A percentile compares a stretch with the other conserved stretches of the same genome.
These are phyloP conservation scores for Drosophila pseudoobscura DNA, from an alignment of 1,140 invertebrate genomes.

Conservation along the genomic window DNA sequence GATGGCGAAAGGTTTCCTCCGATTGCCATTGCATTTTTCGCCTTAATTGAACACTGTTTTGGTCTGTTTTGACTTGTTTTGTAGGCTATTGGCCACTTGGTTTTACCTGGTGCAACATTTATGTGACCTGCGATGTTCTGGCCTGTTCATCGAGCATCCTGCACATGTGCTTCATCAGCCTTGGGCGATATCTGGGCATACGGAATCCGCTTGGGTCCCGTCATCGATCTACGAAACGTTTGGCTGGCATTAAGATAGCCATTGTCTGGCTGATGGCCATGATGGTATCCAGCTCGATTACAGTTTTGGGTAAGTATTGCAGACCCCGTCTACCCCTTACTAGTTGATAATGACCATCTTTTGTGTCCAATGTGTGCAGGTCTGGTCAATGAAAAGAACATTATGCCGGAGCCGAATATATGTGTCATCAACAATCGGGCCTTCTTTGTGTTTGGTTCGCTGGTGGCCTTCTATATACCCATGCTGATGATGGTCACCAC, in stretches of 20 bases:
- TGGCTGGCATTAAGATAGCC: conserved; percentile 92
- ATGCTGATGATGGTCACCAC: conserved; percentile 96
- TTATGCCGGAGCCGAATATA: conserved; percentile 88
- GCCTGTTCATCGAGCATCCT: conserved; percentile 97
- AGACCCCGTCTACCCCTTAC: too few species aligned
- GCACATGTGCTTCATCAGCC: conserved; percentile 98
- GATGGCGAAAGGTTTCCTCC: too few species aligned
- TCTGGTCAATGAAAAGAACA: conserved; percentile 88
- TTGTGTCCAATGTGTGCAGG: conserved; percentile 83
- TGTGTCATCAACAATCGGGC: conserved; percentile 94
- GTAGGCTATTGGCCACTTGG: conserved; percentile 96
- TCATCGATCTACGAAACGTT: conserved; percentile 89
- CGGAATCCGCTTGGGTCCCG: conserved; percentile 93
- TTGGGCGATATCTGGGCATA: conserved; percentile 96
- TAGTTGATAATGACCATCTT: too few species aligned
- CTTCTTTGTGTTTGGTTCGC: conserved; percentile 94
- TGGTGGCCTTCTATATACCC: conserved; percentile 96
- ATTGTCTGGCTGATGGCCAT: conserved; percentile 93
- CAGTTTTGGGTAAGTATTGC: conserved; percentile 89
- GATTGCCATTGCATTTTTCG: not conserved
- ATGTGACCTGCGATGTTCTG: conserved; percentile 97
- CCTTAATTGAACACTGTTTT: not conserved
- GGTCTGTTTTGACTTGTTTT: not conserved
- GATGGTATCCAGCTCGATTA: conserved; percentile 94
- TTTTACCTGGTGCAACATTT: conserved; percentile 94